Evolutionary conservation across 2,888 invertebrate genomes (phyloP), one percentile per base, ranked within the genome.

Genomic region (Platynereis dumerilii): DNA sequence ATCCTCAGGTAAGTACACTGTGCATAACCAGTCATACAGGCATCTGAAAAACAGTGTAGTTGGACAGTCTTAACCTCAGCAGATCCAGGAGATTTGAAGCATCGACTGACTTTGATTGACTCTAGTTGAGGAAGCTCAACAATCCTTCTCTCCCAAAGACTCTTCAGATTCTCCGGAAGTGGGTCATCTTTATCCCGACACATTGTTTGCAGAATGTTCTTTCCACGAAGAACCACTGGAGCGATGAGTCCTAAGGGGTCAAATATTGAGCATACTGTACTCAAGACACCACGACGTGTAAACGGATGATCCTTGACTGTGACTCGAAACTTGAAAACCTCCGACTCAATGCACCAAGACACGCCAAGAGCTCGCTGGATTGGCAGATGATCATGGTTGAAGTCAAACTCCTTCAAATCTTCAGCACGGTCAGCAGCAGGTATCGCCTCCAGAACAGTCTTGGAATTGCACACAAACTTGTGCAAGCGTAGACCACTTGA

Each of bases 231-330:
- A 10, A 69, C 24, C 28, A 72, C 64, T 27, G 74, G 74, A 2
- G 74, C 58, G 26, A 76, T 63, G 27, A 75, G 58, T 2, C 72
- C 72, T 7, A n/a, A n/a, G n/a, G n/a, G n/a, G n/a, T n/a, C n/a
- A n/a, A n/a, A n/a, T n/a, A n/a, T n/a, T n/a, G n/a, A 70, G 54
- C 1, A 70, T 10, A 72, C 63, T n/a, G 65, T 66, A n/a, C 69
- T 63, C 28, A 72, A 48, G 0, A 73, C 58, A n/a, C 71, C 69
- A 0, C 70, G 54, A 0, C 69, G 48, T 2, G 72, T 70, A 28
- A 61, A 44, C 24, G 69, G 59, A 10, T 61, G 58, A 15, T 71
- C 67, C 27, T 68, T 65, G 2, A 69, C 17, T 2, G 59, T 42
- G 1, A 29, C 26, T 39, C 58, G 54, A 34, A 60, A 66, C n/a